Evolutionary conservation across 1,140 invertebrate species (phyloP).

Genomic region (Aphis craccivora): DNA sequence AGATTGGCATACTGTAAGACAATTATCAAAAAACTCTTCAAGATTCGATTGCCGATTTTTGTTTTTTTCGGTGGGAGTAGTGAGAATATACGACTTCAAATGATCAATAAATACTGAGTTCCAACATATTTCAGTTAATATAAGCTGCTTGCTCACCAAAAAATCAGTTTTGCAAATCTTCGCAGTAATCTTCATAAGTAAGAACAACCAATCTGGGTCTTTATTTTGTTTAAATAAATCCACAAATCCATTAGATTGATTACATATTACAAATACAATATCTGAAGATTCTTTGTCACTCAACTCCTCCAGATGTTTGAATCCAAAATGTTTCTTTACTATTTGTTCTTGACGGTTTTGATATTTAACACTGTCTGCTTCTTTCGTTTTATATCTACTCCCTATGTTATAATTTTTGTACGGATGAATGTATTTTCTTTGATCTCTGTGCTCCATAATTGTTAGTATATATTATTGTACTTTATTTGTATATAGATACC

Average conservation of each 20-base stretch:
- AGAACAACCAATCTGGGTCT: constrained; percentile 56
- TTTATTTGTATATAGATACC: not conserved
- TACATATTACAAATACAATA: constrained; percentile 46
- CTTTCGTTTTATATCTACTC: no score
- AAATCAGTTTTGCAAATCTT: constrained; percentile 48
- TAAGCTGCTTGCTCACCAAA: not conserved
- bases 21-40: constrained; percentile 44
- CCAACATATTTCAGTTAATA: constrained; percentile 31
- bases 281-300: constrained; percentile 40
- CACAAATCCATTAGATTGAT: constrained; percentile 16
- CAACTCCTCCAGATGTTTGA: constrained; percentile 52
- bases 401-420: not conserved
- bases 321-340: constrained; percentile 52
- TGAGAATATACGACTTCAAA: constrained; percentile 23
- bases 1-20: constrained; percentile 33
- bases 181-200: constrained; percentile 47
- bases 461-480: not conserved
- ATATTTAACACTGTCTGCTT: not conserved
- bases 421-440: not conserved
- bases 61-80: constrained; percentile 30
- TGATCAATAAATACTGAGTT: constrained; percentile 40
- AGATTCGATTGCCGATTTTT: not conserved
- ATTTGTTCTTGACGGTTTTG: not conserved
- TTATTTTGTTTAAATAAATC: constrained; percentile 24
- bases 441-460: not conserved